Conservation (phyloP, 2,797 vertebrate species). For the Epinephelus malabaricus region DNA sequence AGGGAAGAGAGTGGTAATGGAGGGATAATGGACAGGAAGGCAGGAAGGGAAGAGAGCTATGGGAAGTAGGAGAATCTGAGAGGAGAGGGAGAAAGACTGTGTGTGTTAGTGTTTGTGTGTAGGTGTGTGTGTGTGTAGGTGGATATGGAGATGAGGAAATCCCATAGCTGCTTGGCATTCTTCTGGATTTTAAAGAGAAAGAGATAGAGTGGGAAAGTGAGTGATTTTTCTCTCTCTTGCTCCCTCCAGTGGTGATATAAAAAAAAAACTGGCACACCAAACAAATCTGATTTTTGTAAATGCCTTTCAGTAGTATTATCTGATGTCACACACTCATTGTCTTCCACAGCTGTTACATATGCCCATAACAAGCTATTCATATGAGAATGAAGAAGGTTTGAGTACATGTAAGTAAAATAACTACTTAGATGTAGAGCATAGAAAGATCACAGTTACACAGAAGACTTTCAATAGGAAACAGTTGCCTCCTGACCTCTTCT, state of each 20-base stretch:
- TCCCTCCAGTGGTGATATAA: conserved; percentile 8
- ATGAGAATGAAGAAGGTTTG: no score
- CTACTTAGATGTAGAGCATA: not conserved
- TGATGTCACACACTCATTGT: not conserved
- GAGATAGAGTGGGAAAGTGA: not conserved
- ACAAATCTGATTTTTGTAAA: not conserved
- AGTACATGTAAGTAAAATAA: no score
- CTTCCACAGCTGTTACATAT: not conserved
- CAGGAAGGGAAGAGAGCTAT: not conserved
- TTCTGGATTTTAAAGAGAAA: not conserved
- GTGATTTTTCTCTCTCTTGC: not conserved
- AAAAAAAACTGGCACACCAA: not conserved
- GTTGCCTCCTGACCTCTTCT: not conserved
- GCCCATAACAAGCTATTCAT: not conserved
- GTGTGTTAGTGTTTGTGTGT: not conserved
- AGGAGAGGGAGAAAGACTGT: no score
- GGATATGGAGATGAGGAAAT: conserved; percentile 22
- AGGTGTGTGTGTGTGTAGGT: not conserved
- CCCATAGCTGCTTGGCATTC: conserved; percentile 14
- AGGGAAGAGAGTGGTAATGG: not conserved
- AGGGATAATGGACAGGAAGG: conserved; percentile 10
- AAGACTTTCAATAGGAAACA: not conserved
- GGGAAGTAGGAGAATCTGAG: not conserved
- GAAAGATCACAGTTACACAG: not conserved
- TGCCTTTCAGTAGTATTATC: not conserved